Evolutionary conservation across 2,113 vertebrate species (phyloP).

Genomic region (Phrynocephalus versicolor): DNA sequence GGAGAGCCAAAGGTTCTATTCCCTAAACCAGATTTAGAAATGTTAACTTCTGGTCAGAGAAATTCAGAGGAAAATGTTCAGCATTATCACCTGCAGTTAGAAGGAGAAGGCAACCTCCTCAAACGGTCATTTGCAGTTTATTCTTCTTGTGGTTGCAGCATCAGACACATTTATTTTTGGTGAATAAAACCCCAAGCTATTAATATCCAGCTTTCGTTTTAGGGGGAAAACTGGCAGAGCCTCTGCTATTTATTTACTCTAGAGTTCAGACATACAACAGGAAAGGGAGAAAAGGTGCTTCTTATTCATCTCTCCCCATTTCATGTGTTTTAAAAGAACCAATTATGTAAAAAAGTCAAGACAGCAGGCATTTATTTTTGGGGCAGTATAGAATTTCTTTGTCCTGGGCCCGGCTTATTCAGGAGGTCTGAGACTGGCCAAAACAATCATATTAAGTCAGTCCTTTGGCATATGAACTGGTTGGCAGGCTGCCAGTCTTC

Average conservation of each 20-base stretch:
- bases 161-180: neutral
- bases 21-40: too few relatives aligned
- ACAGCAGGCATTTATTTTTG: constrained; percentile 1
- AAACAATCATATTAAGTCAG: neutral
- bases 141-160: neutral
- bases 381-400: neutral
- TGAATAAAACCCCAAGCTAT: neutral
- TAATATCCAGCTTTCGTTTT: neutral
- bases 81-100: neutral
- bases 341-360: neutral
- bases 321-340: neutral
- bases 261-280: neutral
- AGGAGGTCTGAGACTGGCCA: neutral
- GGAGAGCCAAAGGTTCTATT: too few relatives aligned
- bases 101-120: neutral
- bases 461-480: too few relatives aligned
- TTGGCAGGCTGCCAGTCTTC: neutral
- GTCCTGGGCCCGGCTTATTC: neutral
- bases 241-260: neutral
- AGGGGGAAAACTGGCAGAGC: neutral
- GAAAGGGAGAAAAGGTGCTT: neutral
- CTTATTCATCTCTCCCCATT: neutral
- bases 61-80: neutral
- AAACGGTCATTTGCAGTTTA: neutral
- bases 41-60: neutral